Evolutionary conservation across 2,888 invertebrate genomes (phyloP), one percentile per base, ranked within the genome.

Genomic region (Empis livida): DNA sequence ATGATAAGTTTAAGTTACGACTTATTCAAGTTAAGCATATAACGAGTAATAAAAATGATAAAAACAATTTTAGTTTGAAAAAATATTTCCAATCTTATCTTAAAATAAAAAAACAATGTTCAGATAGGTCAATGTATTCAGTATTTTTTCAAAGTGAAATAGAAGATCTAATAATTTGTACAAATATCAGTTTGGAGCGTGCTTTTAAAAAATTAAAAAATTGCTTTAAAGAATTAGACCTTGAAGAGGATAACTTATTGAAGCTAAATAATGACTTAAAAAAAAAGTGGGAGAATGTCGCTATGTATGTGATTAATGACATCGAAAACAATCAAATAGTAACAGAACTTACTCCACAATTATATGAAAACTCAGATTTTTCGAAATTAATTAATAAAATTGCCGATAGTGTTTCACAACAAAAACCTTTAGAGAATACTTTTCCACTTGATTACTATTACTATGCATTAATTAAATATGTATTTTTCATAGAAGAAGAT

Each of bases 71-170:
- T 23, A 9, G 11, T 10, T 3, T 46, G 2, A 37, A 15, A n/a
- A 46, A 46, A 38, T 46, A 46, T 27, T 46, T 46, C 20, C 10
- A n/a, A 9, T 46, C 46, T 10, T 42, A 37, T 16, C 4, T 37
- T 13, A 42, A 42, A 14, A 42, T 46, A 2, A 16, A 38, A 13
- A 17, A 20, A 3, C 16, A 38, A 13, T 46, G 46, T 35, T 14
- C 8, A 5, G 27, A 42, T 15, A 37, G 30, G 1, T 46, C 46
- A 3, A 2, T 37, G 9, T 15, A 46, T n/a, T 46, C 42, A 10
- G 8, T 41, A 11, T 42, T 46, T 42, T 42, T 38, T 3, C 30
- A 30, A 2, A 41, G 32, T 11, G 38, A 46, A 27, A 41, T 46
- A 10, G 37, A 46, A 17, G 46, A 42, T 38, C 14, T 46, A 8